Evolutionary conservation across 2,113 vertebrate genomes (phyloP).

Genomic region (Mastomys coucha): DNA sequence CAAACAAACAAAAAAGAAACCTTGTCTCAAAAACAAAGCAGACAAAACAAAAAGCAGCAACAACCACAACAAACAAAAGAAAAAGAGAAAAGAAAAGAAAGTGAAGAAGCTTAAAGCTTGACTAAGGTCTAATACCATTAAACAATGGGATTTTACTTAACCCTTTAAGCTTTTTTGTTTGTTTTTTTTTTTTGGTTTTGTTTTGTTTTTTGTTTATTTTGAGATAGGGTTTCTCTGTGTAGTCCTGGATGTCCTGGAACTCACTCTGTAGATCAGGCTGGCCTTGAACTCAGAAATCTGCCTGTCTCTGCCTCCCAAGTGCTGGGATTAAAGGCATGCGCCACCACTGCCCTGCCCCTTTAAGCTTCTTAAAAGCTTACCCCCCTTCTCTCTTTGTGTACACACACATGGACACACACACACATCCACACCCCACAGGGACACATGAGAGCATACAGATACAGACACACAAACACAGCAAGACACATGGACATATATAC

Average conservation of each 20-base stretch:
- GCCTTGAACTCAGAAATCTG: too few relatives aligned
- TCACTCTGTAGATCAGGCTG: too few relatives aligned
- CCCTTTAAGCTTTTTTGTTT: background rate
- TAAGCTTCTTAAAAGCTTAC: background rate
- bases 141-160: background rate
- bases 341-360: too few relatives aligned
- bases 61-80: background rate
- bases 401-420: too few relatives aligned
- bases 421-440: background rate
- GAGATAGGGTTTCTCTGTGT: too few relatives aligned
- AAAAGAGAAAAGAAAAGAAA: background rate
- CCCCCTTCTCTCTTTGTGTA: too few relatives aligned
- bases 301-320: too few relatives aligned
- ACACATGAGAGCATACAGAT: background rate
- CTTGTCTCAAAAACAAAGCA: too few relatives aligned
- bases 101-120: slow-evolving; percentile 14
- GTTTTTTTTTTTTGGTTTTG: too few relatives aligned
- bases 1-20: background rate
- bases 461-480: background rate
- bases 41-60: background rate
- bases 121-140: background rate
- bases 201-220: too few relatives aligned
- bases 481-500: background rate
- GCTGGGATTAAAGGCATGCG: too few relatives aligned
- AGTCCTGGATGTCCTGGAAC: too few relatives aligned